Evolutionary conservation across 1,140 invertebrate species (phyloP).

Genomic region (Latrodectus geometricus): DNA sequence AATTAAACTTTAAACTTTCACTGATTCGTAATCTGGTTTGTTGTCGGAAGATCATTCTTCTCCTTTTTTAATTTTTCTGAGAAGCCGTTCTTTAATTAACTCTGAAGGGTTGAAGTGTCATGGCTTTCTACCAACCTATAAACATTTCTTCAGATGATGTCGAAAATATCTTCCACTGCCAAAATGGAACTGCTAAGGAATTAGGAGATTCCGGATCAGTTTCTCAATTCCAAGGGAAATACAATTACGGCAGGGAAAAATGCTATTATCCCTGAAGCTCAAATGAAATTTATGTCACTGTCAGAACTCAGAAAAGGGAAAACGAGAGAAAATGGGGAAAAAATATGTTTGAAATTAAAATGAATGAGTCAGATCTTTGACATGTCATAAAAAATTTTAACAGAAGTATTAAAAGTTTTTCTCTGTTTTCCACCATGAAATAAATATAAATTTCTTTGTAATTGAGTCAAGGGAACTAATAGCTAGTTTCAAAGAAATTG

Average conservation of each 20-base stretch:
- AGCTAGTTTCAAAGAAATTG: neutral
- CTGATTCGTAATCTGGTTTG: neutral
- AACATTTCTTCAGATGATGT: neutral
- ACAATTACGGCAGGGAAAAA: slow-evolving; percentile 29
- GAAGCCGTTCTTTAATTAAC: neutral
- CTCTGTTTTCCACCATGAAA: neutral
- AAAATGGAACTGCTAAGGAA: neutral
- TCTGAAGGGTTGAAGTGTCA: neutral
- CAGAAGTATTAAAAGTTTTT: slow-evolving; percentile 19
- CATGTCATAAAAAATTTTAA: slow-evolving; percentile 19
- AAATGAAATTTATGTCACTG: slow-evolving; percentile 44
- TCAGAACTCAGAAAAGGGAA: neutral
- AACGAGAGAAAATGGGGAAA: neutral
- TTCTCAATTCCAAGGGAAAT: slow-evolving; percentile 3
- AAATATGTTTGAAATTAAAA: slow-evolving; percentile 25
- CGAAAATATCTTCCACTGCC: neutral
- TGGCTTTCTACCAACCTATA: neutral
- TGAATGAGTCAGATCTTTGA: slow-evolving; percentile 3
- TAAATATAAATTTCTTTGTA: neutral
- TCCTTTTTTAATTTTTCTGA: neutral
- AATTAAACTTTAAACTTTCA: neutral
- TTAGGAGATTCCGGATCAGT: slow-evolving; percentile 17
- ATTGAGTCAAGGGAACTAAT: neutral
- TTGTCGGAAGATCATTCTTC: neutral
- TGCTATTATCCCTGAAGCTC: slow-evolving; percentile 22